These are phyloP conservation scores for Dermochelys coriacea DNA, from an alignment of 2,797 vertebrate species.

Conservation along the genomic window DNA sequence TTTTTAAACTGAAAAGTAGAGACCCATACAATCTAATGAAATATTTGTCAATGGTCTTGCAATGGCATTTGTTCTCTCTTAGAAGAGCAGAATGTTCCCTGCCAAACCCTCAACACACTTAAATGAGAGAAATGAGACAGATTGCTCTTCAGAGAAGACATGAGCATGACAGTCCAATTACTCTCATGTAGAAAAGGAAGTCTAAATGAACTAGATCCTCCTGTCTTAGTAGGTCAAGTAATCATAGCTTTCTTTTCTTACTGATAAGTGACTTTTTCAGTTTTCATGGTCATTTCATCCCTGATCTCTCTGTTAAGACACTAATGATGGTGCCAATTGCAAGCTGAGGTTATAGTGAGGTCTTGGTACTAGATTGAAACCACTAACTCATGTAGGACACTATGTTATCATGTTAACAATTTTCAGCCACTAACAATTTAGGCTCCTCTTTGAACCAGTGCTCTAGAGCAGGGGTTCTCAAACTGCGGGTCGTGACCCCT, in stretches of 20 bases:
- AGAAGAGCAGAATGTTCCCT: conserved; percentile 38
- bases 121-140: conserved; percentile 21
- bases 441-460: not conserved
- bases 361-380: not conserved
- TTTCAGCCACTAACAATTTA: fast-evolving
- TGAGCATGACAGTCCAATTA: not conserved
- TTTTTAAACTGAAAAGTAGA: conserved; percentile 19
- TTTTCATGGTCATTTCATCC: not conserved
- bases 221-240: not conserved
- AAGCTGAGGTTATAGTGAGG: not conserved
- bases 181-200: not conserved
- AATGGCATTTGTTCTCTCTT: conserved; percentile 34
- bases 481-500: no score
- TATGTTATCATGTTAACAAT: not conserved
- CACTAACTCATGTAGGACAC: not conserved
- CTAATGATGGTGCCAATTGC: not conserved
- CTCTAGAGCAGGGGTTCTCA: not conserved
- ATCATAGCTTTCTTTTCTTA: not conserved
- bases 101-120: conserved; percentile 45
- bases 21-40: not conserved
- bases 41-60: conserved; percentile 46
- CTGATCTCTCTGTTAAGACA: not conserved
- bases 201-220: not conserved
- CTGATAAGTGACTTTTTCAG: not conserved
- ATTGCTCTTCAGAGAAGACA: conserved; percentile 21